Percentiles rank a stretch among this genome's conserved stretches.
Evolutionary conservation across 2,888 invertebrate species (phyloP).

Genomic region (Drosophila cyrtoloma): DNA sequence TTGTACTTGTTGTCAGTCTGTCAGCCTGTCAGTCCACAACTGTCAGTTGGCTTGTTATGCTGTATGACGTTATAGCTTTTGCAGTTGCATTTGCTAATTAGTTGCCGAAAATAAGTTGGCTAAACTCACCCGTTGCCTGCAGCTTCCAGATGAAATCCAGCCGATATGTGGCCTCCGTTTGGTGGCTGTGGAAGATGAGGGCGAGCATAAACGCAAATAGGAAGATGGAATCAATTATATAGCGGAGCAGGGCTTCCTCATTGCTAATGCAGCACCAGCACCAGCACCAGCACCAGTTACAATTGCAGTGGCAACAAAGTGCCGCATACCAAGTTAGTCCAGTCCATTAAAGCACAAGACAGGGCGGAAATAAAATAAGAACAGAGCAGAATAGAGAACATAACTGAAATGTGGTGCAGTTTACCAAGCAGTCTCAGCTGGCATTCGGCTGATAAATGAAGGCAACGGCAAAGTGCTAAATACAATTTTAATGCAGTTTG

Average conservation of each 20-base stretch:
- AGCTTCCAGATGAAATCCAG: slow-evolving; percentile 99
- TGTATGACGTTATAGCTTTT: slow-evolving; percentile 15
- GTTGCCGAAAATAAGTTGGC: neutral
- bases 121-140: slow-evolving; percentile 92
- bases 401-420: slow-evolving; percentile 15
- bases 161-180: slow-evolving; percentile 97
- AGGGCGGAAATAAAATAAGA: slow-evolving; percentile 14
- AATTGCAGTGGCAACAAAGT: slow-evolving; percentile 19
- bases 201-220: slow-evolving; percentile 92
- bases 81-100: slow-evolving; percentile 44
- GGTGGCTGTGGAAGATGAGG: slow-evolving; percentile 95
- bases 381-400: slow-evolving; percentile 11
- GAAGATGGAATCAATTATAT: slow-evolving; percentile 88
- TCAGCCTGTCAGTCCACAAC: neutral
- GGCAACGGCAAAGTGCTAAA: slow-evolving; percentile 66
- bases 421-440: slow-evolving; percentile 9
- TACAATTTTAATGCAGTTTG: slow-evolving; percentile 81
- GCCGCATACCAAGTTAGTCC: slow-evolving; percentile 65
- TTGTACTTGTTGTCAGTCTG: slow-evolving; percentile 10
- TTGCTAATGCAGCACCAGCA: slow-evolving; percentile 66
- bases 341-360: slow-evolving; percentile 63
- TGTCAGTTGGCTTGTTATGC: slow-evolving; percentile 5
- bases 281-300: slow-evolving; percentile 2
- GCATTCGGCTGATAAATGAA: slow-evolving; percentile 41
- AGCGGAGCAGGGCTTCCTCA: slow-evolving; percentile 84